phyloP scores from a whole-genome alignment of 2,888 invertebrate genomes.

The Norana najaformis region DNA sequence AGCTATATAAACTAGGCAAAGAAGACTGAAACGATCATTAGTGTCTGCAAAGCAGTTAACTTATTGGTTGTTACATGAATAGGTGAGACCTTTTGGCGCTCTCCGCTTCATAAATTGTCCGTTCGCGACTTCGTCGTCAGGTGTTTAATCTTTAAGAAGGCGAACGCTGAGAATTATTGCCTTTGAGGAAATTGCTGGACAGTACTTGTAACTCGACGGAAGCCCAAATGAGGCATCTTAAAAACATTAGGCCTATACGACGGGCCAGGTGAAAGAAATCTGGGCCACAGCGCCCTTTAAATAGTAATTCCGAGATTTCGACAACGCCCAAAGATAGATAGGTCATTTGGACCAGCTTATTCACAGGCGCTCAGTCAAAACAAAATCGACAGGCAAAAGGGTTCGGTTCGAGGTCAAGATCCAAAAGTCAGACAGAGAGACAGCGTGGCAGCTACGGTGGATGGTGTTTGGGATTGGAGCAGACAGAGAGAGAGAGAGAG shows the following conservation, averaged over 20 bases:
- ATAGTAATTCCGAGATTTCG: too few species aligned
- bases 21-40: neutral
- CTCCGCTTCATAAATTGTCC: neutral
- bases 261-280: neutral
- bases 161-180: neutral
- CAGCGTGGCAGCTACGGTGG: too few species aligned
- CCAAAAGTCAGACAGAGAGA: too few species aligned
- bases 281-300: neutral
- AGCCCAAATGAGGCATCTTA: neutral
- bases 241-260: neutral
- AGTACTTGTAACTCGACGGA: neutral
- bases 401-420: too few species aligned
- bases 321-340: too few species aligned
- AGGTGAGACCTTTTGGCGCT: neutral
- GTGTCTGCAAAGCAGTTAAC: neutral
- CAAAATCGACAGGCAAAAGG: too few species aligned
- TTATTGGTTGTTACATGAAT: neutral
- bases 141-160: neutral
- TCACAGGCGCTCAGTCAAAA: too few species aligned
- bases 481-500: too few species aligned
- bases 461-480: too few species aligned
- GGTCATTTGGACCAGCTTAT: too few species aligned
- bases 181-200: slow-evolving; percentile 5
- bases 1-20: neutral
- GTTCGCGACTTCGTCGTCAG: neutral